Conservation (phyloP, 2,113 vertebrate genomes). For the Nerophis lumbriciformis region DNA sequence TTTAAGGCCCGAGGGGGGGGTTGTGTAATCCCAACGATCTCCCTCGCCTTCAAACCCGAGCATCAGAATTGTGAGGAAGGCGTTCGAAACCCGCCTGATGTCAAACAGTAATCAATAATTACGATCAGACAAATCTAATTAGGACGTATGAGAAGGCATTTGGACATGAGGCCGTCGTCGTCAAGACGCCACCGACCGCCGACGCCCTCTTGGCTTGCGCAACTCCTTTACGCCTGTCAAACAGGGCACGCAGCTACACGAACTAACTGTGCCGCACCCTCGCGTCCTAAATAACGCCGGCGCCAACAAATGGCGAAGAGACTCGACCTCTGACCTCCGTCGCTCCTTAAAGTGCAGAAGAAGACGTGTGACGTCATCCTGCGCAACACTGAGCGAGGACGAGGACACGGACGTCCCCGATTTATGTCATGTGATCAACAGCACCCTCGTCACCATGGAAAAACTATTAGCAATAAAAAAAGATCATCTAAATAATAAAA, state of each 20-base stretch:
- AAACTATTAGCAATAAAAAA: too few species aligned
- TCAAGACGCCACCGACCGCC: conserved; percentile 41
- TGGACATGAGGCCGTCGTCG: conserved; percentile 23
- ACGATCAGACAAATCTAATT: too few species aligned
- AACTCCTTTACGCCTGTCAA: conserved; percentile 56
- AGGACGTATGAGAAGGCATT: too few species aligned
- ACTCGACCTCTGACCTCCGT: conserved; percentile 32
- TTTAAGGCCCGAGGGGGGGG: conserved; percentile 48
- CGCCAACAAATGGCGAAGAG: too few species aligned
- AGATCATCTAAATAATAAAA: too few species aligned
- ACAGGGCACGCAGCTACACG: conserved; percentile 43
- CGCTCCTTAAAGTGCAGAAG: conserved; percentile 39
- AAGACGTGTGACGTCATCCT: conserved; percentile 56
- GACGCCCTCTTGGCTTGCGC: conserved; percentile 19
- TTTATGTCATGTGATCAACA: conserved; percentile 57
- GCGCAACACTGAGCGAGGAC: conserved; percentile 22
- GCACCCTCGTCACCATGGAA: neutral
- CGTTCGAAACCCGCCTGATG: conserved; percentile 32
- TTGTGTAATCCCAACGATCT: conserved; percentile 45
- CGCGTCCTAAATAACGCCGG: conserved; percentile 30
- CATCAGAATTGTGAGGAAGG: conserved; percentile 34
- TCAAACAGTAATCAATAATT: conserved; percentile 39
- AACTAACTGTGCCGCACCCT: conserved; percentile 45
- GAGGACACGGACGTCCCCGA: too few species aligned
- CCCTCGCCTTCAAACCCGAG: conserved; percentile 39